Conservation (phyloP, 1,140 invertebrate genomes). For the Macrobrachium rosenbergii region DNA sequence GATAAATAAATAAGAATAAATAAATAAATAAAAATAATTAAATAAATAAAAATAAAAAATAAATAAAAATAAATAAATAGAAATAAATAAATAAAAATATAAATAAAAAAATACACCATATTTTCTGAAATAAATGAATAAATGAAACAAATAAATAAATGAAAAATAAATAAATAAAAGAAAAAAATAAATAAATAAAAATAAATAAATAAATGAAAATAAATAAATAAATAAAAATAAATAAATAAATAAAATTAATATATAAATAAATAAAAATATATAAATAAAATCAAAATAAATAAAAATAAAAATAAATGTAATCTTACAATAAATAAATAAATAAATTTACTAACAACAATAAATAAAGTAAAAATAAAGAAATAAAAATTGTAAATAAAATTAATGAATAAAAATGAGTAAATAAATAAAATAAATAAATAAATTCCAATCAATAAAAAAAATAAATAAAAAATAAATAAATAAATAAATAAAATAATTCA, state of each 20-base stretch:
- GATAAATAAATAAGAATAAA: no score
- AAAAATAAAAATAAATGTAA: neutral
- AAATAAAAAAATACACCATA: neutral
- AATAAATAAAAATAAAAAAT: neutral
- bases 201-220: no score
- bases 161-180: no score
- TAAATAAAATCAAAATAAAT: neutral
- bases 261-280: no score
- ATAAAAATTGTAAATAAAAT: neutral
- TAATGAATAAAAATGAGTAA: neutral
- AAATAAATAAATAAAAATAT: conserved; percentile 3
- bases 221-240: no score
- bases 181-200: no score
- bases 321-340: neutral
- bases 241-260: no score
- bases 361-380: neutral
- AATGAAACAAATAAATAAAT: no score
- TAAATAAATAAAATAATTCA: neutral
- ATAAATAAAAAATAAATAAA: neutral
- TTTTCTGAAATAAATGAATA: neutral
- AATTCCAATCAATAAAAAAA: neutral
- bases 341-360: neutral
- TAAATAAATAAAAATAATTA: no score
- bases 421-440: no score
- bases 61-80: neutral